Base-by-base conservation (phyloP, 2,888 invertebrate genomes). In the Lampropteryx suffumata region DNA sequence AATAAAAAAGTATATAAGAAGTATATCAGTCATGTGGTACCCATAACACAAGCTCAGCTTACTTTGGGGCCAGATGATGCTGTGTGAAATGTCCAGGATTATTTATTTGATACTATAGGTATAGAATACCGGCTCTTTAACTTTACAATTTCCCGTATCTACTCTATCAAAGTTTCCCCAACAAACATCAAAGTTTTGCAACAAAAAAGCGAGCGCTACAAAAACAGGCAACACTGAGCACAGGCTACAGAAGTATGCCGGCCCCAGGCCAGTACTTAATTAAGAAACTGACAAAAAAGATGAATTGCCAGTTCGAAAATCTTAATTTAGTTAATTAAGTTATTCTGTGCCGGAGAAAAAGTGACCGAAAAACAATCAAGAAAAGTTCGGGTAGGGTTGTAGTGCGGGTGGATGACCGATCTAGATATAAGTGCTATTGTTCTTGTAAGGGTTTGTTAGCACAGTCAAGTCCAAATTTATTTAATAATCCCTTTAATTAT, bases 241-340 rank as follows among this genome's bases (percentile, higher is more conserved):
- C 30, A 28, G 17, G 37, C 28, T 7, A 14, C 36, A 52, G 44
- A 52, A 59, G 54, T 43, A 54, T 45, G 57, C 58, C 40, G 24
- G 54, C 54, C 45, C 50, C 54, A 61, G 57, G 51, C 50, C 48
- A 41, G 30, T 63, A 57, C 74, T 78, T 79, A 77, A 80, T 78
- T 79, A 80, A 76, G 65, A 64, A 63, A 61, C 65, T 65, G 66
- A 69, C 60, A 69, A 75, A 74, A 71, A 76, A 74, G 73, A 77
- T 69, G 71, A 76, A 79, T 74, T 67, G 65, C 65, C 64, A 54
- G 61, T 74, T 67, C 64, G 66, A 67, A 74, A 74, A 77, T 75
- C 73, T 76, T 76, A 79, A 82, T 82, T 82, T 76, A 67, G 64
- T 78, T 80, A 80, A 84, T 83, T 80, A 82, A 78, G 71, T 71